Conservation (phyloP, 2,888 invertebrate genomes). For the Diabrotica balteata region DNA sequence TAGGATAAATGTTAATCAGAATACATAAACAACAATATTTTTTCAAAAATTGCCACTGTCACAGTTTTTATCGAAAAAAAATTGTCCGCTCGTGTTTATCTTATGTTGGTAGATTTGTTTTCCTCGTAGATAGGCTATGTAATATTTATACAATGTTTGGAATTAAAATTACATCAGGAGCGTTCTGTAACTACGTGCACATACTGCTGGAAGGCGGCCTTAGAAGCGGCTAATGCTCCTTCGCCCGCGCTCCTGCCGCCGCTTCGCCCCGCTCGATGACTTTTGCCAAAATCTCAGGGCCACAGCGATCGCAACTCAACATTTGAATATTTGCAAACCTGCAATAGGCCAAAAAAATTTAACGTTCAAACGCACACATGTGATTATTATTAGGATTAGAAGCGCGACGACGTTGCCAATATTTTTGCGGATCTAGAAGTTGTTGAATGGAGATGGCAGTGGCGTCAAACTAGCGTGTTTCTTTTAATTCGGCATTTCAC, state of each 20-base stretch:
- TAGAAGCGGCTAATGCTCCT: constrained; percentile 70
- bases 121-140: too few species aligned
- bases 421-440: neutral
- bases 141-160: too few species aligned
- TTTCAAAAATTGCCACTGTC: too few species aligned
- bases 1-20: too few species aligned
- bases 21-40: too few species aligned
- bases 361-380: constrained; percentile 34
- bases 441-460: neutral
- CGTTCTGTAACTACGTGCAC: constrained; percentile 57
- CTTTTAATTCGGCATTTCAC: too few species aligned
- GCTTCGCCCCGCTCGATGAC: constrained; percentile 36
- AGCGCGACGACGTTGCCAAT: constrained; percentile 30
- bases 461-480: too few species aligned
- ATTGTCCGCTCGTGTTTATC: too few species aligned
- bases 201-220: constrained; percentile 59
- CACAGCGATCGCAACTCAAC: constrained; percentile 40
- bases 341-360: constrained; percentile 34
- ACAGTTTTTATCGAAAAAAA: too few species aligned
- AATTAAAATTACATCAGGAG: too few species aligned
- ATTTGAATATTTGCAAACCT: constrained; percentile 52
- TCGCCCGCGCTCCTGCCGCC: constrained; percentile 62
- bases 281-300: constrained; percentile 40
- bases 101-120: too few species aligned
- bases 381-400: constrained; percentile 26